These are phyloP conservation scores for Dolichallabes microphthalmus DNA, from an alignment of 2,113 vertebrate species.

Conservation along the genomic window DNA sequence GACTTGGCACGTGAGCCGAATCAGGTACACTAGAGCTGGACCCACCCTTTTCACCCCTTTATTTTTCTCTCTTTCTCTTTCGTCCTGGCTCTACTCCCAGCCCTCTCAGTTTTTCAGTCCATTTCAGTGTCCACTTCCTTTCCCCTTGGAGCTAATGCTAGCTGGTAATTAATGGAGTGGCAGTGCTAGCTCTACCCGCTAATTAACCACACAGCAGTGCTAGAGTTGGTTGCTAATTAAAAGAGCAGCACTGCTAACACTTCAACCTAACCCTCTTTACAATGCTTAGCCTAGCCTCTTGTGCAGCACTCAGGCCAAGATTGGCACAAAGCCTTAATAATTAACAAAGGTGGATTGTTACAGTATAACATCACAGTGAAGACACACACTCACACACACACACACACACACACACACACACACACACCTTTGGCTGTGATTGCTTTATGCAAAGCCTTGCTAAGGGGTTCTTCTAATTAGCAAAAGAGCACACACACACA, in stretches of 20 bases:
- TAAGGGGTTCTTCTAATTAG: conserved; percentile 22
- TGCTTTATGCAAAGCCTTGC: neutral
- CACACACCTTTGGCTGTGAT: conserved; percentile 8
- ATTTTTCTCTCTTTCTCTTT: neutral
- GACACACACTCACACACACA: neutral
- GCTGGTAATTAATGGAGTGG: neutral
- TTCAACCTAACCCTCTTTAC: neutral
- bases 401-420: too few species aligned
- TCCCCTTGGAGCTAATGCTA: neutral
- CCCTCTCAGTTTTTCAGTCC: neutral
- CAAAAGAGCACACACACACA: conserved; percentile 4
- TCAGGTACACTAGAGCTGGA: neutral
- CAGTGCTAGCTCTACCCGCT: neutral
- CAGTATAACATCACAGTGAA: neutral
- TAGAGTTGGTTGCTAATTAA: conserved; percentile 18
- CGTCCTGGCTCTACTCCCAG: neutral
- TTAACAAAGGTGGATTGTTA: conserved; percentile 14
- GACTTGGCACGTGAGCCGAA: neutral
- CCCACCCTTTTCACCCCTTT: neutral
- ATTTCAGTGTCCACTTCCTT: neutral
- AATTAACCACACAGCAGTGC: conserved; percentile 11
- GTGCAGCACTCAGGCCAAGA: neutral
- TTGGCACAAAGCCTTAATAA: conserved; percentile 8
- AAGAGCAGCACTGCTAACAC: conserved; percentile 20
- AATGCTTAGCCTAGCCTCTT: conserved; percentile 12